Conservation (phyloP, 2,888 invertebrate genomes). For the Acheta domesticus region DNA sequence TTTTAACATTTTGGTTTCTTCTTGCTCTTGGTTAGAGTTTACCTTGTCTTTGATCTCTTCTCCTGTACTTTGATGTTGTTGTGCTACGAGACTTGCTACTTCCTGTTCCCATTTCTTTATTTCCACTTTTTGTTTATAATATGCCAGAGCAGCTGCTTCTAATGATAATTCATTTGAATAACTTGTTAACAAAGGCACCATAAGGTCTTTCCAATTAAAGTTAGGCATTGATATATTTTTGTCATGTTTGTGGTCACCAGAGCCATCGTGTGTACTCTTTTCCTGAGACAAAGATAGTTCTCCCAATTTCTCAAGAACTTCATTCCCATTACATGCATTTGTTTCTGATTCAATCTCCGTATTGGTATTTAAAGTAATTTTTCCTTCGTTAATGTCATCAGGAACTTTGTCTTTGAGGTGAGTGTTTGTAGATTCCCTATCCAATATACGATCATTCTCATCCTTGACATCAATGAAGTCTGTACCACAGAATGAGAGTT, state of each 20-base stretch:
- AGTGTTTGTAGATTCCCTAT: too few relatives aligned
- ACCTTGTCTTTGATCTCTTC: background rate
- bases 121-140: slow-evolving; percentile 28
- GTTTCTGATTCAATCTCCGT: too few relatives aligned
- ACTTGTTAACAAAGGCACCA: background rate
- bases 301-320: too few relatives aligned
- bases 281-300: background rate
- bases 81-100: slow-evolving; percentile 23
- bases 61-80: background rate
- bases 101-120: slow-evolving; percentile 29
- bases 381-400: too few relatives aligned
- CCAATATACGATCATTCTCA: too few relatives aligned
- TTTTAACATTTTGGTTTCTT: background rate
- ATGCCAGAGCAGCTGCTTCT: background rate
- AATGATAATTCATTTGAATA: background rate
- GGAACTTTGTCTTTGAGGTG: too few relatives aligned
- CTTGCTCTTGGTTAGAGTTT: background rate
- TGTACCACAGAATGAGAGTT: background rate
- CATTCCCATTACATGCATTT: too few relatives aligned
- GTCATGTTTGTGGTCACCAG: background rate
- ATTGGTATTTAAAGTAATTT: too few relatives aligned
- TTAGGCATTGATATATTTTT: background rate
- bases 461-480: too few relatives aligned
- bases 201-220: background rate
- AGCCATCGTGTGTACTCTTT: background rate